These are phyloP conservation scores for Aricia agestis DNA, from an alignment of 1,140 invertebrate species.

Conservation along the genomic window DNA sequence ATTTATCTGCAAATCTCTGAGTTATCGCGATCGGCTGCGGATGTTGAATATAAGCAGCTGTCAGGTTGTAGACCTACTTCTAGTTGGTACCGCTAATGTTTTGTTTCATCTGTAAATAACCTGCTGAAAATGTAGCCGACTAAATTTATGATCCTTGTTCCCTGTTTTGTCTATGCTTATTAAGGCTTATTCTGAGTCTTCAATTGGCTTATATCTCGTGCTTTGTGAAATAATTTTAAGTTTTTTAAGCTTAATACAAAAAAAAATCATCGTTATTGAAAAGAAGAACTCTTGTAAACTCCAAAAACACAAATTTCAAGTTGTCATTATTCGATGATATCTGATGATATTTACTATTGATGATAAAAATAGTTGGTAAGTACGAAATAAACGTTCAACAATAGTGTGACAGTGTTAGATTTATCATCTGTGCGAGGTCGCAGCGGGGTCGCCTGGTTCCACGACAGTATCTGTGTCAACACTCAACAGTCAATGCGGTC, in stretches of 20 bases:
- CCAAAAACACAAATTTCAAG: too few relatives aligned
- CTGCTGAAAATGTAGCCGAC: too few relatives aligned
- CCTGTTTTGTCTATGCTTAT: too few relatives aligned
- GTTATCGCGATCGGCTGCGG: not conserved
- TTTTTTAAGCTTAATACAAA: too few relatives aligned
- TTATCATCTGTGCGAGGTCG: not conserved
- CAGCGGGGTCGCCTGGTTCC: not conserved
- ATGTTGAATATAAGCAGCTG: not conserved
- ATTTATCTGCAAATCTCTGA: not conserved
- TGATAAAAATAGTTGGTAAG: not conserved
- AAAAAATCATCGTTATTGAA: too few relatives aligned
- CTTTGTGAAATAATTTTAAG: too few relatives aligned
- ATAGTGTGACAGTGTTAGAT: not conserved
- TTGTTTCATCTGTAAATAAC: too few relatives aligned
- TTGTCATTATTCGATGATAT: not conserved
- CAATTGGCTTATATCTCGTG: too few relatives aligned
- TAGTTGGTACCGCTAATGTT: not conserved
- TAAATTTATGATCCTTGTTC: too few relatives aligned
- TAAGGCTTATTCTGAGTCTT: too few relatives aligned
- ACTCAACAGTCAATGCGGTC: too few relatives aligned
- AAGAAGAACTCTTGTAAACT: too few relatives aligned
- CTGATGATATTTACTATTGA: not conserved
- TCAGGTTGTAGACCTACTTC: not conserved
- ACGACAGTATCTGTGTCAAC: not conserved
- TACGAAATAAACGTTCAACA: not conserved